Evolutionary conservation across 2,113 vertebrate genomes (phyloP), one percentile per base, ranked within the genome.

Genomic region (Megalops atlanticus): DNA sequence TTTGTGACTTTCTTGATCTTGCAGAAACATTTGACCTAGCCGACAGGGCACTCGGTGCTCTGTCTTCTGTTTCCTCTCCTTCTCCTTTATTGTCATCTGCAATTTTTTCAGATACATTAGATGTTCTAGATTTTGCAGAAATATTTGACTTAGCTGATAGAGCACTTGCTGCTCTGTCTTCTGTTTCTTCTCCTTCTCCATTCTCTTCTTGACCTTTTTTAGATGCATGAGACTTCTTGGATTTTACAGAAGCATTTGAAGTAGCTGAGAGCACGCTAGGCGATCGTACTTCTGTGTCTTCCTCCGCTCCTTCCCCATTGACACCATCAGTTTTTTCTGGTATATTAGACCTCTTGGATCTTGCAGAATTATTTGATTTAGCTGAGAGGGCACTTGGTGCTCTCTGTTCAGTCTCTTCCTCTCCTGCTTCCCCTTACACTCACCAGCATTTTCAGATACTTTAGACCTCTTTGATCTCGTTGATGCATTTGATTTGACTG

Each of bases 311-410:
- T 84, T 39, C 72, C 77, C 15, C 47, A 39, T 47, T 11, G 18
- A 21, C 58, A 41, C 39, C 47, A n/a, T 71, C 33, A 31, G 69
- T 81, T 58, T 35, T 78, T 8, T 86, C 87, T 10, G 82, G 58
- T 11, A 85, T 90, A 4, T 76, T 84, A 33, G 85, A 81, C 64
- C 54, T 68, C 33, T n/a, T 79, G 4, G 84, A 86, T 78, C 81
- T 89, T 24, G 87, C 90, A 79, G n/a, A n/a, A n/a, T n/a, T n/a
- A 41, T 78, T 89, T 80, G 86, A 89, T 31, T 88, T 89, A 2
- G 16, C 82, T 24, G 92, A 92, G 38, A 69, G 47, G 18, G 77
- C 86, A 49, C 88, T 88, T 1, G 73, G 40, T 74, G 36, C 84
- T 33, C 82, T 86, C 8, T 83, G 79, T 38, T 80, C 77, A 27